Base-by-base conservation (phyloP, 2,888 invertebrate genomes). In the Punctoribates punctum region DNA sequence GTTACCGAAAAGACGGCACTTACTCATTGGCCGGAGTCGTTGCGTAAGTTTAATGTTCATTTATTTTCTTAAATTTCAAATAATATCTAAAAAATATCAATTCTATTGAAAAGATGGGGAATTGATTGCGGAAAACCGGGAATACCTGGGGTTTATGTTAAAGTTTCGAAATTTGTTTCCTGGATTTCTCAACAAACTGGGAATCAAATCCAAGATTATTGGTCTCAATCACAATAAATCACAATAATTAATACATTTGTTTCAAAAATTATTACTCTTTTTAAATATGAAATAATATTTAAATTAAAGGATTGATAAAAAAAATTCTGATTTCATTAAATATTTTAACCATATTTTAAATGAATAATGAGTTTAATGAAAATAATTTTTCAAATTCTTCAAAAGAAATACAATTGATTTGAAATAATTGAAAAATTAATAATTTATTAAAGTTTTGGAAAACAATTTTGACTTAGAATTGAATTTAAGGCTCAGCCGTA, bases 131-230 rank as follows among this genome's bases (percentile, higher is more conserved):
- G 83, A 13, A 79, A 81, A 13, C 82, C 82, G 1, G 82, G 82
- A 34, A 81, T 82, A 17, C 83, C 83, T 0, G 83, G 83, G 8
- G 82, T 83, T 4, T 83, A 83, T 78, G 82, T 83, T n/a, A 81
- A 82, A 27, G 79, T 83, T 27, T 81, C 81, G 29, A 80, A 81
- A 27, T 83, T 78, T 57, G 11, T 80, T 29, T 77, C 78, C 11
- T 80, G 80, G 80, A 80, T 80, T 9, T 74, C 77, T 42, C 65
- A 78, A 25, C 73, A 27, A 17, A 80, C 80, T 0, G 79, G 78
- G 1, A 23, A 38, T 34, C n/a, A 23, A 27, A 38, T 65, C n/a
- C 38, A 65, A 15, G 75, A 78, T 4, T 79, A 79, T 57, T 79
- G 79, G 78, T 79, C 79, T 27, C 1, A 65, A 65, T 17, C 1